Evolutionary conservation across 2,113 vertebrate genomes (phyloP), one percentile per base, ranked within the genome.

Genomic region (Dromaius novaehollandiae): DNA sequence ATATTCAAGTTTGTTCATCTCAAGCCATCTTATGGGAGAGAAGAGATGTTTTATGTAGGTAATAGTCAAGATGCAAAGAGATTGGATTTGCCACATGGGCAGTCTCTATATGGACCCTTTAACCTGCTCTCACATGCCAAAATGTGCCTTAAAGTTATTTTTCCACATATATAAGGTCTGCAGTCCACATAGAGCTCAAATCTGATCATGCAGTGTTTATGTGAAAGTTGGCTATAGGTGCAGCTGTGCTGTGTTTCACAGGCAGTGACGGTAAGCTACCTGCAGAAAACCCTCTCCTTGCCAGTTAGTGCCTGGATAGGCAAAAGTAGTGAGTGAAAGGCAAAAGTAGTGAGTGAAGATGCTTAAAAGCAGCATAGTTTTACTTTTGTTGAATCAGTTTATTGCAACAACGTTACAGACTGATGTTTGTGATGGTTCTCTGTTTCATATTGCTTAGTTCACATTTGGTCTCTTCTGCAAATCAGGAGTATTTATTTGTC

Each of bases 1-100:
- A 28, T 74, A 20, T 46, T 88, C 70, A 74, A 40, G 87, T 94
- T 95, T 95, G 88, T 82, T 93, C 88, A 74, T 88, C 90, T 95
- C 26, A 77, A 88, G 90, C 85, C 48, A 17, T 2, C 14, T 91
- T 60, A 28, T 69, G n/a, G n/a, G 65, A 68, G n/a, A 7, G 66
- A 88, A 76, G 66, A 51, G 68, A 69, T 60, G 75, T 15, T 88
- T 90, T 85, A 6, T 8, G 21, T 79, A 74, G 82, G 36, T 94
- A 77, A 46, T 12, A 9, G 42, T 66, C 71, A 70, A 32, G 55
- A 30, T 65, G 26, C 12, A 40, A 58, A 74, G 24, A 74, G 60
- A 11, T 5, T 80, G 66, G 44, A 40, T 71, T n/a, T 91, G 26
- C 58, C 50, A 21, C 20, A 8, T 22, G 64, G 46, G 8, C 6